Conservation (phyloP, 2,797 vertebrate genomes). For the Allobates femoralis region DNA sequence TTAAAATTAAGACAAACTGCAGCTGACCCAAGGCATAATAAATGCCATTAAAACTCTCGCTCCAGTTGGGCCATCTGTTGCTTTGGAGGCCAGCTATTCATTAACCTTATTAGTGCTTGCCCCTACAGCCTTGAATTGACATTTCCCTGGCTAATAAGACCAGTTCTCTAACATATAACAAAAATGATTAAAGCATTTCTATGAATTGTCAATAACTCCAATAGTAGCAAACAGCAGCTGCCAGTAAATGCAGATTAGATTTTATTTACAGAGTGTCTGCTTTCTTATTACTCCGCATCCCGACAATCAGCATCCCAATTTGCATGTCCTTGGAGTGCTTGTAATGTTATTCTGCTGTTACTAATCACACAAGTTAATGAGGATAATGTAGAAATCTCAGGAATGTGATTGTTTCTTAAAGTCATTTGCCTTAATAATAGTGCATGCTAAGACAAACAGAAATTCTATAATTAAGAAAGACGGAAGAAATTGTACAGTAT, state of each 20-base stretch:
- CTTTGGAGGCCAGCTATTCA: slow-evolving; percentile 76
- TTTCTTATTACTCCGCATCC: slow-evolving; percentile 52
- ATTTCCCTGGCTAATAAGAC: slow-evolving; percentile 74
- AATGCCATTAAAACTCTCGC: slow-evolving; percentile 71
- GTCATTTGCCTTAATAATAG: slow-evolving; percentile 36
- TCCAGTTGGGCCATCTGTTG: slow-evolving; percentile 75
- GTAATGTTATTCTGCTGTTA: slow-evolving; percentile 47
- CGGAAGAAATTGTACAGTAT: not conserved
- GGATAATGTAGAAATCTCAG: slow-evolving; percentile 39
- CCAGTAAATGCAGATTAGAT: slow-evolving; percentile 56
- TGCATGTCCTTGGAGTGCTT: slow-evolving; percentile 51
- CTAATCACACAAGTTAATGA: slow-evolving; percentile 57
- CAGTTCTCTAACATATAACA: slow-evolving; percentile 68
- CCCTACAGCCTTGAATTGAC: slow-evolving; percentile 73
- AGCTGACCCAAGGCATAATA: slow-evolving; percentile 76
- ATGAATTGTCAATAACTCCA: slow-evolving; percentile 65
- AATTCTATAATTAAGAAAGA: slow-evolving; percentile 30
- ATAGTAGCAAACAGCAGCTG: slow-evolving; percentile 59
- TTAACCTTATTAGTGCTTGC: slow-evolving; percentile 78
- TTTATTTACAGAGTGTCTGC: slow-evolving; percentile 55
- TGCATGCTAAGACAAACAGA: not conserved
- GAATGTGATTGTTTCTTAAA: slow-evolving; percentile 46
- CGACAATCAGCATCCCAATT: slow-evolving; percentile 47
- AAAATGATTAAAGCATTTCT: slow-evolving; percentile 71
- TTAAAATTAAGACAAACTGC: slow-evolving; percentile 77